Evolutionary conservation across 2,888 invertebrate genomes (phyloP).

Genomic region (Spialia ferax): DNA sequence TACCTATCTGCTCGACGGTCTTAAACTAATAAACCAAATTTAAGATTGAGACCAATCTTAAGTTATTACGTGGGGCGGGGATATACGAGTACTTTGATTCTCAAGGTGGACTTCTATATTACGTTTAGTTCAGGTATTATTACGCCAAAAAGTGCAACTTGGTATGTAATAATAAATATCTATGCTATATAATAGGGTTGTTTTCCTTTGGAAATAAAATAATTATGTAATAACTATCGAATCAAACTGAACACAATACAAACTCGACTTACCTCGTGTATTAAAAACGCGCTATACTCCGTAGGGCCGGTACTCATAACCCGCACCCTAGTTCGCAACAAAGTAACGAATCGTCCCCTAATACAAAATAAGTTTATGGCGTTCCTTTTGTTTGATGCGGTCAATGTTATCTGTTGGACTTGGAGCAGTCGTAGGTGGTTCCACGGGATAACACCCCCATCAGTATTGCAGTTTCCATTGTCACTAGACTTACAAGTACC

Average conservation of each 20-base stretch:
- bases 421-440: conserved; percentile 65
- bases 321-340: conserved; percentile 44
- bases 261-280: conserved; percentile 18
- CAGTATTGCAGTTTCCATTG: conserved; percentile 71
- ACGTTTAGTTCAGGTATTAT: no score
- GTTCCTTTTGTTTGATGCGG: conserved; percentile 74
- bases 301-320: conserved; percentile 6
- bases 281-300: neutral
- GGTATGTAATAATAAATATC: no score
- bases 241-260: conserved; percentile 19
- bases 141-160: no score
- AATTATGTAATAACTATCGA: neutral
- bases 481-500: conserved; percentile 73
- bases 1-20: no score
- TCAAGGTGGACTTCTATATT: no score
- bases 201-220: neutral
- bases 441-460: conserved; percentile 63
- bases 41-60: no score
- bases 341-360: conserved; percentile 64
- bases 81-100: no score
- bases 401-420: conserved; percentile 72
- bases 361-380: conserved; percentile 81
- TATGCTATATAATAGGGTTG: neutral
- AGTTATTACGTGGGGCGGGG: no score
- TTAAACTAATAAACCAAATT: no score